A percentile compares a stretch with the other conserved stretches of the same genome.
phyloP scores from a whole-genome alignment of 1,140 invertebrate species.

The Aplysia californica region DNA sequence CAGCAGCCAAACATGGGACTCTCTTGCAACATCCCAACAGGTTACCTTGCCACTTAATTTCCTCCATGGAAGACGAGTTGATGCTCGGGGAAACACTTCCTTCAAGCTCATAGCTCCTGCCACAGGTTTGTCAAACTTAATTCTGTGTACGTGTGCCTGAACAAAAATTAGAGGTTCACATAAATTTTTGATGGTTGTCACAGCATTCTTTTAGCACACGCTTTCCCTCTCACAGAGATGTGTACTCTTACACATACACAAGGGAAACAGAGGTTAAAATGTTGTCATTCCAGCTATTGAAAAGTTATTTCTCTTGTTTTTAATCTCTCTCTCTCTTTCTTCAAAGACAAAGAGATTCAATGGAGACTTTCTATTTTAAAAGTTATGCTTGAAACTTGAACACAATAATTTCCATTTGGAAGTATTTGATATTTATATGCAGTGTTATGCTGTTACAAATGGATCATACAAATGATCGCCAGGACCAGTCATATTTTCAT shows the following conservation, averaged over 20 bases:
- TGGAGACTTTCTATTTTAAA: no score
- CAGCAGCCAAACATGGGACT: no score
- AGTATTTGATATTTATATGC: no score
- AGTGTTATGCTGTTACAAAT: background rate
- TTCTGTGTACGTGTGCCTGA: no score
- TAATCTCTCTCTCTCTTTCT: no score
- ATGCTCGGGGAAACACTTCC: slow-evolving; percentile 36
- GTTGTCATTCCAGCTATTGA: background rate
- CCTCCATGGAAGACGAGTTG: slow-evolving; percentile 50
- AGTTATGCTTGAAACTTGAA: no score
- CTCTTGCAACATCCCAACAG: no score
- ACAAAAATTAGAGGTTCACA: no score
- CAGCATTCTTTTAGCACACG: background rate
- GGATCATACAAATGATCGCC: background rate
- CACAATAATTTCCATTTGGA: no score
- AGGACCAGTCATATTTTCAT: no score
- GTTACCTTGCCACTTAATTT: slow-evolving; percentile 56
- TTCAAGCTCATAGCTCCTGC: slow-evolving; percentile 61
- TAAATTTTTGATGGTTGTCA: background rate
- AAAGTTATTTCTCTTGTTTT: no score
- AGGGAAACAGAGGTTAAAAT: background rate
- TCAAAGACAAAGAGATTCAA: no score
- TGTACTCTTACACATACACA: background rate
- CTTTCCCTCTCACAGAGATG: background rate
- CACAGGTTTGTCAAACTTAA: slow-evolving; percentile 52